A percentile compares a stretch with the other conserved stretches of the same genome.
Conservation (phyloP, 1,140 invertebrate genomes). For the Ptiloglossa arizonensis region DNA sequence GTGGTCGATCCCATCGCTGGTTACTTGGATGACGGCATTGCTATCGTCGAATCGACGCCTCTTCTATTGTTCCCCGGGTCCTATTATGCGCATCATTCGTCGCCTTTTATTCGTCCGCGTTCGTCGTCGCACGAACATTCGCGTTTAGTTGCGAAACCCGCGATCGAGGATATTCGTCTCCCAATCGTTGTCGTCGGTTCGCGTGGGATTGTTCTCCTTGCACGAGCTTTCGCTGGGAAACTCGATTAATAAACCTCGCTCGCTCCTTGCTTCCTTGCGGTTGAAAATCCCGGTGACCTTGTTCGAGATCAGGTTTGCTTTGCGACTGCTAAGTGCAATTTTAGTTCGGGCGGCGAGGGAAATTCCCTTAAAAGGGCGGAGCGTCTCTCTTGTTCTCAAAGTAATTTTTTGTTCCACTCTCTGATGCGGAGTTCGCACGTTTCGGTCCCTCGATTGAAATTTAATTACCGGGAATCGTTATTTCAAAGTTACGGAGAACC, state of each 20-base stretch:
- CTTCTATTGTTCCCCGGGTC: constrained; percentile 65
- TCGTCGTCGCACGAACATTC: constrained; percentile 34
- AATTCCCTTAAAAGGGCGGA: background rate
- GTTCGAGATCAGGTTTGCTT: too few relatives aligned
- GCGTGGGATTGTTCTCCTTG: background rate
- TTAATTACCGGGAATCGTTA: too few relatives aligned
- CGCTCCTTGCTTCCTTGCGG: background rate
- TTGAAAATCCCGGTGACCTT: constrained; percentile 5
- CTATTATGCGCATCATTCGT: constrained; percentile 58
- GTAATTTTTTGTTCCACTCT: too few relatives aligned
- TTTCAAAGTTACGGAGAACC: too few relatives aligned
- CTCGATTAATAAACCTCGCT: constrained; percentile 20
- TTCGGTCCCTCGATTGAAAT: too few relatives aligned
- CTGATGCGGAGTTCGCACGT: too few relatives aligned
- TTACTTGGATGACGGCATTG: constrained; percentile 65
- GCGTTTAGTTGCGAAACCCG: constrained; percentile 23
- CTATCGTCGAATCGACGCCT: constrained; percentile 60
- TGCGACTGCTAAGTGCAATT: too few relatives aligned
- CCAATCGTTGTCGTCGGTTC: background rate
- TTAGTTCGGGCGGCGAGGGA: background rate
- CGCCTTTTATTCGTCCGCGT: constrained; percentile 52
- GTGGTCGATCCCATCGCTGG: background rate
- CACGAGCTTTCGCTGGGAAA: background rate
- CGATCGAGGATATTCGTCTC: constrained; percentile 20
- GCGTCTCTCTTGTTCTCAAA: background rate